Conservation (phyloP, 2,888 invertebrate genomes). For the Cinara cedri region DNA sequence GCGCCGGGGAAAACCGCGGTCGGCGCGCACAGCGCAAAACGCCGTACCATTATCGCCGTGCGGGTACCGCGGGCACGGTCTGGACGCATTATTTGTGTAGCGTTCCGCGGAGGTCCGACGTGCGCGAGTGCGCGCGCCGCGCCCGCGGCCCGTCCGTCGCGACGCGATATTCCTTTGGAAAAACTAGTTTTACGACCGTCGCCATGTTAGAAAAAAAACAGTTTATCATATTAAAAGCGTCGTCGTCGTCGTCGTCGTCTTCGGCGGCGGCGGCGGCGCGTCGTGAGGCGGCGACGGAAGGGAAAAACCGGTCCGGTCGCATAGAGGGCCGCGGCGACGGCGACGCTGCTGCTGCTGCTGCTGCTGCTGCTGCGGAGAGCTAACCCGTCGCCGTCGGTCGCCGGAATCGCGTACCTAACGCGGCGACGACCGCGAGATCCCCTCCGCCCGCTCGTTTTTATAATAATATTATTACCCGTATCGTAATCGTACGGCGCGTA, state of each 20-base stretch:
- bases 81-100: background rate
- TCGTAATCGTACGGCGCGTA: too few relatives aligned
- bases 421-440: too few relatives aligned
- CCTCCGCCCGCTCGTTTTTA: too few relatives aligned
- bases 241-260: slow-evolving; percentile 11
- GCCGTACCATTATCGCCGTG: too few relatives aligned
- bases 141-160: background rate
- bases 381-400: slow-evolving; percentile 4
- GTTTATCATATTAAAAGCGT: slow-evolving; percentile 53
- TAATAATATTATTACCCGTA: too few relatives aligned
- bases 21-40: too few relatives aligned
- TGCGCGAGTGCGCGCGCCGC: background rate
- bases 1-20: too few relatives aligned
- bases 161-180: slow-evolving; percentile 6
- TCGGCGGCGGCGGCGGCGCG: too few relatives aligned
- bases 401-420: background rate
- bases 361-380: background rate
- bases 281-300: background rate
- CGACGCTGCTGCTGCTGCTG: background rate
- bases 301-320: slow-evolving; percentile 45
- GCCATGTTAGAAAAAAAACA: slow-evolving; percentile 53
- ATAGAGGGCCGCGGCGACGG: background rate
- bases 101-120: slow-evolving; percentile 1
- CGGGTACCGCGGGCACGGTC: background rate
- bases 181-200: slow-evolving; percentile 52